A percentile compares a stretch with the other conserved stretches of the same genome.
These are phyloP conservation scores for Cyanoramphus novaezelandiae DNA, from an alignment of 2,113 vertebrate species.

Conservation along the genomic window DNA sequence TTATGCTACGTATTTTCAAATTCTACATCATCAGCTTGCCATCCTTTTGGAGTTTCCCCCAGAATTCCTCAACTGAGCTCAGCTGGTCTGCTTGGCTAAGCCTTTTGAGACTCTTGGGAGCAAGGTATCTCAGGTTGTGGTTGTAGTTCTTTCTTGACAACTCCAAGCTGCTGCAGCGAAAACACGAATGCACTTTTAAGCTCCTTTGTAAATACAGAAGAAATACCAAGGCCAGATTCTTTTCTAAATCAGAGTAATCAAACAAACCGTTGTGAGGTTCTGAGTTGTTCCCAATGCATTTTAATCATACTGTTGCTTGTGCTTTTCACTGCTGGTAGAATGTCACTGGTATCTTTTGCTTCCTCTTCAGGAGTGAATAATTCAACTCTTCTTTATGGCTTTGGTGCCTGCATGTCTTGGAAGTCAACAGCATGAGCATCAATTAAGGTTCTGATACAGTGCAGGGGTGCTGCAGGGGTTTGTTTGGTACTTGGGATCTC, in stretches of 20 bases:
- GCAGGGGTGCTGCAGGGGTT: background rate
- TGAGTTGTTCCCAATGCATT: background rate
- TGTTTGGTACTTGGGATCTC: background rate
- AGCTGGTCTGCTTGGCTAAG: background rate
- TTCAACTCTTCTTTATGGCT: background rate
- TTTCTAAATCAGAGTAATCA: background rate
- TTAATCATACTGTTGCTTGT: background rate
- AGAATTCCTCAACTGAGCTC: background rate
- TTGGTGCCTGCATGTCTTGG: background rate
- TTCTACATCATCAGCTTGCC: background rate
- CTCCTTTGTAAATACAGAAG: background rate
- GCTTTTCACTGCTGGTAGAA: background rate
- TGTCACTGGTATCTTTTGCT: background rate
- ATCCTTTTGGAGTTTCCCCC: background rate
- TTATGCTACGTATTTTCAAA: background rate
- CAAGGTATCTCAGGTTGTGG: background rate
- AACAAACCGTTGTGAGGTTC: background rate
- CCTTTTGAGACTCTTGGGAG: background rate
- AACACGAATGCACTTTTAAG: background rate
- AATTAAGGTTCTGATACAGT: background rate
- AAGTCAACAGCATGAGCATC: background rate
- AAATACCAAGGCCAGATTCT: background rate
- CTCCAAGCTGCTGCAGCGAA: background rate
- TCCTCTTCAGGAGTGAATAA: background rate
- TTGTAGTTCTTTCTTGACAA: background rate